phyloP scores from a whole-genome alignment of 37 sponge, comb jelly and placozoan genomes.

The Chondrosia reniformis region DNA sequence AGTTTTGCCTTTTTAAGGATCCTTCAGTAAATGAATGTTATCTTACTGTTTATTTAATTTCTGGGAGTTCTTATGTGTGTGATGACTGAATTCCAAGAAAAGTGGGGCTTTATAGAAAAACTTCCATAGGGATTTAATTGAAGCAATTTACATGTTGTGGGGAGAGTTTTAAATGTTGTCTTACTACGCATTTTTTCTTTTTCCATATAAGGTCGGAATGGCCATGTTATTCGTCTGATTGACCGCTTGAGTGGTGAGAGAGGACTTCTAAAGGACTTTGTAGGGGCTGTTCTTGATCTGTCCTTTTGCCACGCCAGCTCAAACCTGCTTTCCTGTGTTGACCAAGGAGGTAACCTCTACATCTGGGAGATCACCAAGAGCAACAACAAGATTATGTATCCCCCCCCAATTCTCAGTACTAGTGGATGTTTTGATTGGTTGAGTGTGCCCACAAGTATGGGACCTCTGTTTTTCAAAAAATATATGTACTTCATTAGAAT shows the following conservation, averaged over 20 bases:
- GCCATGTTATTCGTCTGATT: slow-evolving; percentile 76
- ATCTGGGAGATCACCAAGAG: slow-evolving; percentile 59
- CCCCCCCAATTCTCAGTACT: no score
- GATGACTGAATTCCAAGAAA: not conserved
- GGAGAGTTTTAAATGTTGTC: no score
- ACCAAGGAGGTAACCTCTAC: slow-evolving; percentile 75
- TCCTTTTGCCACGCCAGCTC: slow-evolving; percentile 63
- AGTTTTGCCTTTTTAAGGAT: no score
- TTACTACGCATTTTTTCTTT: not conserved
- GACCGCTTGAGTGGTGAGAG: slow-evolving; percentile 49
- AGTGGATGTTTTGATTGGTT: slow-evolving; percentile 6
- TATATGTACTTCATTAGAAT: no score
- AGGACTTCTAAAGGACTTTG: slow-evolving; percentile 70
- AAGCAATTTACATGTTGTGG: no score
- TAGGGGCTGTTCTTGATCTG: slow-evolving; percentile 65
- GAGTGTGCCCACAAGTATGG: no score
- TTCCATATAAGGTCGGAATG: slow-evolving; percentile 35
- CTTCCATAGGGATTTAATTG: not conserved
- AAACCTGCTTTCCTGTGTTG: slow-evolving; percentile 69
- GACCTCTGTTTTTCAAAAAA: no score
- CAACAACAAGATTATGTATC: slow-evolving; percentile 32
- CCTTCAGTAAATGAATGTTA: no score
- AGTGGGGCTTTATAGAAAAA: not conserved
- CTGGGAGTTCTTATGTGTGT: no score
- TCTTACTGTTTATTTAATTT: no score